Base-by-base conservation (phyloP, 2,113 vertebrate species). In the Axis porcinus region DNA sequence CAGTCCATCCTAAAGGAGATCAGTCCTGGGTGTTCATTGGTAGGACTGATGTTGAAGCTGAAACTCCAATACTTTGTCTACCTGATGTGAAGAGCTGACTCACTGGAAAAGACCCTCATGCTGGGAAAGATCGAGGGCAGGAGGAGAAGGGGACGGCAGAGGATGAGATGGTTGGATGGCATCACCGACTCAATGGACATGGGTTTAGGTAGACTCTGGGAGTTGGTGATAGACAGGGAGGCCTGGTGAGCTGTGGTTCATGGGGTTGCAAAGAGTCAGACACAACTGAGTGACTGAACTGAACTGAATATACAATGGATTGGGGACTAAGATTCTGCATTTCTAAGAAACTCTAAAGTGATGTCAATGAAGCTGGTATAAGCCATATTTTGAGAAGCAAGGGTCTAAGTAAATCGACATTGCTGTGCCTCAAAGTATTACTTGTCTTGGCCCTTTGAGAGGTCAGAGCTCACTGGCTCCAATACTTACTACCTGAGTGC, bases 201-300 rank as follows among this genome's bases (percentile, higher is more conserved):
- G 67, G 5, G 9, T 70, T 23, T 70, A 19, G n/a, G 67, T 70
- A 5, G 10, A 36, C 67, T 70, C n/a, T 0, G 1, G 19, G 19
- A 70, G n/a, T 23, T 12, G n/a, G n/a, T 40, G 9, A 70, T 70
- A 10, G 10, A 70, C 67, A 70, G n/a, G 19, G 67, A 36, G 67
- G n/a, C 19, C n/a, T 36, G 67, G 19, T 1, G 0, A 40, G 10
- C 67, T 40, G n/a, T 0, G 0, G 2, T 70, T 23, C n/a, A 70
- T 40, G n/a, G 67, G 10, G 19, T 40, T 2, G 0, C 10, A 40
- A 70, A 70, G 67, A 70, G 9, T 40, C 6, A 9, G 67, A 40
- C n/a, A 36, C 12, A 10, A 70, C n/a, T 36, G n/a, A 70, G 67
- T 36, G 9, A 23, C n/a, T 70, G 36, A 70, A 70, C n/a, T 12